phyloP scores from a whole-genome alignment of 1,140 invertebrate genomes.

The Helicorthomorpha holstii region DNA sequence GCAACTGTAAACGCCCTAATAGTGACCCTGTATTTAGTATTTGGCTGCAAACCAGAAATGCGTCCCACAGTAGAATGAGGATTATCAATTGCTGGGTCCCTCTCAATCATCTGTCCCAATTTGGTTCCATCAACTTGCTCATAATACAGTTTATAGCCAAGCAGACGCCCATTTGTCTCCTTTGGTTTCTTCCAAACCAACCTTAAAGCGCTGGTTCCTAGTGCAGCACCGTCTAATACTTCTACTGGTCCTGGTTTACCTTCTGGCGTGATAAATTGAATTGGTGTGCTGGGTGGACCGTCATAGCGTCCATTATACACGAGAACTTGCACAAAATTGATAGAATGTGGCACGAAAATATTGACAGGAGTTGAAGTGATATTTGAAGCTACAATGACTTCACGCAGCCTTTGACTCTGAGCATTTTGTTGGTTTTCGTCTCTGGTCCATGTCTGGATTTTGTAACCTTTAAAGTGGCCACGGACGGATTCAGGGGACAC shows the following conservation, averaged over 20 bases:
- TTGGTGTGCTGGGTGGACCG: constrained; percentile 67
- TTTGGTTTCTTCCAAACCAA: constrained; percentile 82
- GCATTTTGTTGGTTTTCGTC: constrained; percentile 48
- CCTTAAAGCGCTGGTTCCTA: constrained; percentile 73
- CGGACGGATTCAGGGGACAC: constrained; percentile 48
- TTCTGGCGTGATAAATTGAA: constrained; percentile 77
- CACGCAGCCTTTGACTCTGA: constrained; percentile 42
- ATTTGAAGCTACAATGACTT: constrained; percentile 59
- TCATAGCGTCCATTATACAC: constrained; percentile 79
- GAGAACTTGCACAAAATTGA: constrained; percentile 73
- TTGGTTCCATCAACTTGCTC: constrained; percentile 34
- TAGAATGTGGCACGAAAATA: constrained; percentile 73
- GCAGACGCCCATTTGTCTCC: constrained; percentile 80
- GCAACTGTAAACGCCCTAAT: constrained; percentile 56
- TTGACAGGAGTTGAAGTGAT: constrained; percentile 52
- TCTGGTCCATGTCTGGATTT: constrained; percentile 89
- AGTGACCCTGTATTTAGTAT: constrained; percentile 77
- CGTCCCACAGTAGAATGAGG: constrained; percentile 59
- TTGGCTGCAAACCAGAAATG: constrained; percentile 60
- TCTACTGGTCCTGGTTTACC: constrained; percentile 78
- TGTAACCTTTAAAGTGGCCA: constrained; percentile 90
- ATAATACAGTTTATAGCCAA: constrained; percentile 83
- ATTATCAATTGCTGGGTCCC: constrained; percentile 56
- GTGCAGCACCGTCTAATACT: constrained; percentile 58
- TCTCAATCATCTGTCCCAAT: constrained; percentile 42